phyloP scores from a whole-genome alignment of 2,797 vertebrate species.

The Neoniphon sammara region DNA sequence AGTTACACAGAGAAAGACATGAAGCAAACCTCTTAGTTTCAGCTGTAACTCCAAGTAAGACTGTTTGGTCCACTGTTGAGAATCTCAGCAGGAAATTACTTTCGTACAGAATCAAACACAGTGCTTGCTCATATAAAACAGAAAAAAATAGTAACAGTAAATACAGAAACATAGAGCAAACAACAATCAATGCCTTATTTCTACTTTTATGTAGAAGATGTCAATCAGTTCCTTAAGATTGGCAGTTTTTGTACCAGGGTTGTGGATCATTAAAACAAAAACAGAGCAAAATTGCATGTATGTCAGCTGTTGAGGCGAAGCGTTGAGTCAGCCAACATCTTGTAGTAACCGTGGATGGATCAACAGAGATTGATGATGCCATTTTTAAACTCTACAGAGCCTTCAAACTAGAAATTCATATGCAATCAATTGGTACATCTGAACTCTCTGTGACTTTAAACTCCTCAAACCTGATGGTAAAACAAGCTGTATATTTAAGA shows the following conservation, averaged over 20 bases:
- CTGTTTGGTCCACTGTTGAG: background rate
- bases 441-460: background rate
- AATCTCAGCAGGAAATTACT: background rate
- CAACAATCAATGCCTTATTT: background rate
- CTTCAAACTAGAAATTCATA: slow-evolving; percentile 32
- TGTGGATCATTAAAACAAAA: background rate
- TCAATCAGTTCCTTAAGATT: background rate
- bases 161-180: too few species aligned
- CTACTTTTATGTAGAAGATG: background rate
- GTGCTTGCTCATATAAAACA: background rate
- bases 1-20: slow-evolving; percentile 24
- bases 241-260: background rate
- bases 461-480: background rate
- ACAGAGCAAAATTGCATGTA: background rate
- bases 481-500: slow-evolving; percentile 1
- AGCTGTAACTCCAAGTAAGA: background rate
- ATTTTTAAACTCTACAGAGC: slow-evolving; percentile 17
- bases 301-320: slow-evolving; percentile 5
- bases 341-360: slow-evolving; percentile 21
- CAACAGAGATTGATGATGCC: slow-evolving; percentile 15
- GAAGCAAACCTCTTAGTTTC: slow-evolving; percentile 9
- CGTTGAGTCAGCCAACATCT: slow-evolving; percentile 16
- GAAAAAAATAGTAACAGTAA: background rate
- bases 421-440: slow-evolving; percentile 22
- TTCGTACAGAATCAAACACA: background rate